A percentile compares a stretch with the other conserved stretches of the same genome.
Conservation (phyloP, 37 sponge, comb jelly and placozoan species). For the Beroe forskalii region DNA sequence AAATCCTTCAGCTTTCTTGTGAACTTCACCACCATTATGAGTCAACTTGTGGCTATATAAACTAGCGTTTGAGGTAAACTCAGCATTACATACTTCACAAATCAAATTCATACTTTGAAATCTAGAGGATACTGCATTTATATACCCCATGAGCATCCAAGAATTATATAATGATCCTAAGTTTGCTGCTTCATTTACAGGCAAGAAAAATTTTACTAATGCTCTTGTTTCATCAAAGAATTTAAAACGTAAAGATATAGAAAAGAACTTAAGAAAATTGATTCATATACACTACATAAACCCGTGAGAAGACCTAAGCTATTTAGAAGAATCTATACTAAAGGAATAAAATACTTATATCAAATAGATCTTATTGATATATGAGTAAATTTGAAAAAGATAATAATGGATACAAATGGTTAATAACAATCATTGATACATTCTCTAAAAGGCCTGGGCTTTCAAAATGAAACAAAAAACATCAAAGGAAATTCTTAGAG, state of each 20-base stretch:
- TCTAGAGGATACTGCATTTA: not conserved
- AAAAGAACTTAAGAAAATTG: not conserved
- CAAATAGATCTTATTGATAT: slow-evolving; percentile 11
- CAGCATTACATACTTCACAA: no score
- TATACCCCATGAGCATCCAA: not conserved
- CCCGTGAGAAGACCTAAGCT: not conserved
- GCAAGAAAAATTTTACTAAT: not conserved
- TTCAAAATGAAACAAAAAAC: slow-evolving; percentile 32
- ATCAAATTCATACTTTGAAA: no score
- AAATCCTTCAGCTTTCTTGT: no score
- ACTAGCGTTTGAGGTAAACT: no score
- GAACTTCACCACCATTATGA: no score
- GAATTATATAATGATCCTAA: not conserved
- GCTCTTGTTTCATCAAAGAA: no score
- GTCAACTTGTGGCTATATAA: no score
- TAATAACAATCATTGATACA: slow-evolving; percentile 24
- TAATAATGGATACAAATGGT: slow-evolving; percentile 28
- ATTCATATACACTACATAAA: slow-evolving; percentile 8
- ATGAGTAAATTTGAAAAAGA: not conserved
- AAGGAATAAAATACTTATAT: no score
- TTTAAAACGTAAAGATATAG: not conserved
- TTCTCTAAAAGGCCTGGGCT: slow-evolving; percentile 22
- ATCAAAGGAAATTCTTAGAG: not conserved
- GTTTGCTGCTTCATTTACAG: not conserved
- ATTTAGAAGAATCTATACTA: not conserved